These are phyloP conservation scores for Eolophus roseicapilla DNA, from an alignment of 2,113 vertebrate genomes.

Conservation along the genomic window DNA sequence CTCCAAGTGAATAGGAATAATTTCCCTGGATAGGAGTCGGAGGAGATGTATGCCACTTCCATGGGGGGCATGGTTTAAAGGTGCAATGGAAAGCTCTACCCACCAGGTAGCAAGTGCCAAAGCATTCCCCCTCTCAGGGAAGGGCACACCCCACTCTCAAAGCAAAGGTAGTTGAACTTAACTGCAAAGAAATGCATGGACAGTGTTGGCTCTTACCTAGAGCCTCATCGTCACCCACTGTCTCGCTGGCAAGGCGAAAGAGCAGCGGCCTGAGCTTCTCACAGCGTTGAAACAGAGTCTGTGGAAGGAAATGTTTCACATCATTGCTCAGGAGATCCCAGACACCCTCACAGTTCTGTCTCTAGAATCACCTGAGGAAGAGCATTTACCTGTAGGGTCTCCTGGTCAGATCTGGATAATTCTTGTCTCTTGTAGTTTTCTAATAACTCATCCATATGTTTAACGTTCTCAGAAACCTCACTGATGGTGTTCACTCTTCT, in stretches of 20 bases:
- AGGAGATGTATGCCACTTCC: background rate
- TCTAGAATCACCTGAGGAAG: background rate
- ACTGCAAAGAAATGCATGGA: background rate
- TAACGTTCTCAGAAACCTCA: conserved; percentile 79
- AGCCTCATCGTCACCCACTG: conserved; percentile 76
- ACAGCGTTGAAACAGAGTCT: conserved; percentile 79
- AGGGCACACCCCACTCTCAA: background rate
- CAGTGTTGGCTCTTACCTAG: conserved; percentile 65
- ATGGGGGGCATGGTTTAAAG: background rate
- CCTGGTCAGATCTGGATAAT: conserved; percentile 25
- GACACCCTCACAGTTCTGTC: background rate
- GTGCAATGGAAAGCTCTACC: background rate
- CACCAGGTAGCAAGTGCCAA: background rate
- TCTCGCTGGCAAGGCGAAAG: conserved; percentile 86
- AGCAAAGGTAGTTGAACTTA: background rate
- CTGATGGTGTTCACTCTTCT: conserved; percentile 73
- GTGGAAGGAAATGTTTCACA: background rate
- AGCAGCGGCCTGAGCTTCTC: conserved; percentile 84
- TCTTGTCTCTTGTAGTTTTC: conserved; percentile 26
- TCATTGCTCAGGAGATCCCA: background rate
- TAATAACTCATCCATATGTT: conserved; percentile 75
- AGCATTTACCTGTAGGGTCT: conserved; percentile 59
- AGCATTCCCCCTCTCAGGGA: background rate
- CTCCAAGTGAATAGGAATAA: background rate
- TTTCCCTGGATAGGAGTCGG: background rate